Evolutionary conservation across 2,113 vertebrate species (phyloP).

Genomic region (Amphiprion ocellaris): DNA sequence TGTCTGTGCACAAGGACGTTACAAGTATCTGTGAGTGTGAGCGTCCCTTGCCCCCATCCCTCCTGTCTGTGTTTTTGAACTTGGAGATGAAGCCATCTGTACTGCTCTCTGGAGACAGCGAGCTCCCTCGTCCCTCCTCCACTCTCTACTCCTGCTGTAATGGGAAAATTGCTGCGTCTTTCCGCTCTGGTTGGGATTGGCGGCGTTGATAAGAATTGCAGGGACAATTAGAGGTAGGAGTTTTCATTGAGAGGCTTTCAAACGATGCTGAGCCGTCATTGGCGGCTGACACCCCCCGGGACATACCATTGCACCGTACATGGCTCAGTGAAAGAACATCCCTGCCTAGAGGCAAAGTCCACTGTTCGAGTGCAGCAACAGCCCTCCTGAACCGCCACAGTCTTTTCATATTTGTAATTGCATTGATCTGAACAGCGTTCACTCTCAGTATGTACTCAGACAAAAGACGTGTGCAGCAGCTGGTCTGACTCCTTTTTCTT

Average conservation of each 20-base stretch:
- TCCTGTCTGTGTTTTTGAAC: conserved; percentile 79
- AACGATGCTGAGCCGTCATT: conserved; percentile 68
- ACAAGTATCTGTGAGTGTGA: conserved; percentile 29
- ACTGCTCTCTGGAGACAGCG: conserved; percentile 73
- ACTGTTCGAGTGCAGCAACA: conserved; percentile 35
- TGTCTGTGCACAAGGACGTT: conserved; percentile 47
- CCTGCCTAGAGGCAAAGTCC: conserved; percentile 23
- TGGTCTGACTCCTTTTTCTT: conserved; percentile 25
- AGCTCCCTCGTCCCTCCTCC: conserved; percentile 71
- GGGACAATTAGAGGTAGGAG: conserved; percentile 81
- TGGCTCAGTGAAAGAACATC: conserved; percentile 27
- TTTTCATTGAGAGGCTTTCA: conserved; percentile 76
- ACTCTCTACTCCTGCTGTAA: conserved; percentile 76
- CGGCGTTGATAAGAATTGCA: conserved; percentile 79
- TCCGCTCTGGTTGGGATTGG: conserved; percentile 84
- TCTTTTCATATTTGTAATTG: conserved; percentile 41
- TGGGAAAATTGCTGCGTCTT: conserved; percentile 83
- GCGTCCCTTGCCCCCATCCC: conserved; percentile 55
- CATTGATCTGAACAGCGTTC: conserved; percentile 48
- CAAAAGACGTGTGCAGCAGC: conserved; percentile 37
- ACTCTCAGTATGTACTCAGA: conserved; percentile 5
- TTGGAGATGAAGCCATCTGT: conserved; percentile 83
- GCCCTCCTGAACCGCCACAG: conserved; percentile 10
- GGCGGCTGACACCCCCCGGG: conserved; percentile 53
- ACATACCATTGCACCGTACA: conserved; percentile 36